Evolutionary conservation across 2,113 vertebrate genomes (phyloP), one percentile per base, ranked within the genome.

Genomic region (Gasterosteus nipponicus): DNA sequence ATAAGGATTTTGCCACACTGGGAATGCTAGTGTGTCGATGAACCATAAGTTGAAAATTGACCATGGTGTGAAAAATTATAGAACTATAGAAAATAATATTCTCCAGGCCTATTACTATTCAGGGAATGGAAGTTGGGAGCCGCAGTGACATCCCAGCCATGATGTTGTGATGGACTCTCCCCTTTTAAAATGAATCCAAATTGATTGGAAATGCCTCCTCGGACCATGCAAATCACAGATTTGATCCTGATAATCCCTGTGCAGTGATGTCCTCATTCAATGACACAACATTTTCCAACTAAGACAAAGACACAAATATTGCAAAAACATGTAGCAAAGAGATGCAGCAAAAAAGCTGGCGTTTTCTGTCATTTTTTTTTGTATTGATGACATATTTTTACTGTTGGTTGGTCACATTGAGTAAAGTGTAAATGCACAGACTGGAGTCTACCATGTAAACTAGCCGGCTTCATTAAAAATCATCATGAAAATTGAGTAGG

Each of bases 111-210:
- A 57, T 63, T 49, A 64, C n/a, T 57, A 57, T 35, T 41, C 0
- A 14, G 44, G 26, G 60, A 65, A 39, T 5, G 26, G 22, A 18
- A 42, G 42, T 33, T 56, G 33, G 4, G 41, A 59, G n/a, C 16
- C 26, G 57, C 29, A 18, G 66, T 42, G 57, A 57, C 14, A 11
- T 22, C 31, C 31, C n/a, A 47, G 65, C 19, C 42, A 39, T 42
- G 33, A 64, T 51, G 39, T 2, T 62, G 15, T 38, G 66, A 49
- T 39, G 41, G 9, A 41, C 33, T 51, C 7, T 12, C 35, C n/a
- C 10, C 29, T 73, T 77, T 80, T 35, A 35, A 35, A 57, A 82
- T 72, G 67, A 22, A 61, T 62, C 47, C 49, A n/a, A 69, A 51
- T 10, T 51, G 60, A 76, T 78, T 71, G 42, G 49, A 56, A 75